A percentile compares a stretch with the other conserved stretches of the same genome.
These are phyloP conservation scores for Sceliomorpha sp. DNA, from an alignment of 2,888 invertebrate genomes.

Conservation along the genomic window DNA sequence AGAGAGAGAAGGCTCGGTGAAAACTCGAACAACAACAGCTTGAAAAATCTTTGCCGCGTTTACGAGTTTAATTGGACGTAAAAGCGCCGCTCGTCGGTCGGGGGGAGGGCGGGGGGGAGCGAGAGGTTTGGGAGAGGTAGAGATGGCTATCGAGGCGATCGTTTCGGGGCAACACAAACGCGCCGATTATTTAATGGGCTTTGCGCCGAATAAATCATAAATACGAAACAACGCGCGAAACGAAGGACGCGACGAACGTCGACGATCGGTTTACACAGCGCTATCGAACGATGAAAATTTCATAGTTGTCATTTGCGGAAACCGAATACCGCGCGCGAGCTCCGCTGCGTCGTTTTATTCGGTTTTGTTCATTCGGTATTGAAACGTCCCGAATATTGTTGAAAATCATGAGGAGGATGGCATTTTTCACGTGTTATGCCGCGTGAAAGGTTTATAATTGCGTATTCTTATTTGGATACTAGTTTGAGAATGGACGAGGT, in stretches of 20 bases:
- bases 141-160: constrained; percentile 41
- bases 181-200: constrained; percentile 45
- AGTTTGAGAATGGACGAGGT: no score
- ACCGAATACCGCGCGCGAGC: constrained; percentile 18
- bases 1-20: constrained; percentile 8
- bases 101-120: no score
- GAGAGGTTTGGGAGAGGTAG: no score
- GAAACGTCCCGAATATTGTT: no score
- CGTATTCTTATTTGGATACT: no score
- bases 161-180: constrained; percentile 47
- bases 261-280: constrained; percentile 32
- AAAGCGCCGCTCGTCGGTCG: constrained; percentile 31
- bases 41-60: constrained; percentile 8
- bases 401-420: no score
- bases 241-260: constrained; percentile 23
- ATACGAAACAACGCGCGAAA: constrained; percentile 42
- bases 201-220: constrained; percentile 52
- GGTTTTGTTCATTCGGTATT: no score
- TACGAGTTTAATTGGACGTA: constrained; percentile 40
- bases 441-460: no score
- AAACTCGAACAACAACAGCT: constrained; percentile 17
- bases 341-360: no score
- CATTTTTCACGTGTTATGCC: no score
- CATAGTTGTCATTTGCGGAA: constrained; percentile 23
- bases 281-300: constrained; percentile 34